Base-by-base conservation (phyloP, 1,140 invertebrate genomes). In the Copidosoma floridanum region DNA sequence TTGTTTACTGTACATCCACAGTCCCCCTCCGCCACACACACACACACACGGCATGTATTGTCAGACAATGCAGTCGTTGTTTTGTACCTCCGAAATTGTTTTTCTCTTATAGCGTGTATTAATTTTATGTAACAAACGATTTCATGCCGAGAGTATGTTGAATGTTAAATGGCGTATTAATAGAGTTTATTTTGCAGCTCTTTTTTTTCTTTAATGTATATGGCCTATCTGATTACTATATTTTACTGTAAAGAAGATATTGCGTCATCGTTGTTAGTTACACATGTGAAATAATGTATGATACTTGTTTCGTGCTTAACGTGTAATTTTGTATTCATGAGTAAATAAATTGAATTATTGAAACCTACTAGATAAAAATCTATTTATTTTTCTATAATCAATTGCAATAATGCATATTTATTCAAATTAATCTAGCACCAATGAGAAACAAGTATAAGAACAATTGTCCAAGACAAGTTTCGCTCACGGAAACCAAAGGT, bases 281-380 rank as follows among this genome's bases (percentile, higher is more conserved):
- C 62, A 61, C 58, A 64, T 76, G 75, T 77, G 69, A 76, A 71
- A 77, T 78, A 77, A 76, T 78, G 75, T 78, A 78, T 68, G 62
- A 76, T 77, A 78, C 50, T 70, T 68, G 70, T 74, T 68, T 76
- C 77, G 73, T 68, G 64, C 67, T 56, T 51, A 73, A 65, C 64
- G 70, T 76, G 68, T 75, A 78, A 76, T 77, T 78, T 76, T 76
- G 75, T 76, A 77, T 77, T 74, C 71, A 71, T 67, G 55, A 71
- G 54, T 66, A 71, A 77, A 79, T 78, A 76, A 75, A 78, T 74
- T n/a, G n/a, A 68, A 75, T 74, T 71, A 76, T 71, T 71, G 65
- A 69, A 69, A 59, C 61, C 60, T 66, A 44, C 5, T n/a, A n/a
- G n/a, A n/a, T n/a, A n/a, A n/a, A n/a, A n/a, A n/a, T n/a, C n/a